Evolutionary conservation across 2,888 invertebrate genomes (phyloP), one percentile per base, ranked within the genome.

Genomic region (Cheilosia vulpina): DNA sequence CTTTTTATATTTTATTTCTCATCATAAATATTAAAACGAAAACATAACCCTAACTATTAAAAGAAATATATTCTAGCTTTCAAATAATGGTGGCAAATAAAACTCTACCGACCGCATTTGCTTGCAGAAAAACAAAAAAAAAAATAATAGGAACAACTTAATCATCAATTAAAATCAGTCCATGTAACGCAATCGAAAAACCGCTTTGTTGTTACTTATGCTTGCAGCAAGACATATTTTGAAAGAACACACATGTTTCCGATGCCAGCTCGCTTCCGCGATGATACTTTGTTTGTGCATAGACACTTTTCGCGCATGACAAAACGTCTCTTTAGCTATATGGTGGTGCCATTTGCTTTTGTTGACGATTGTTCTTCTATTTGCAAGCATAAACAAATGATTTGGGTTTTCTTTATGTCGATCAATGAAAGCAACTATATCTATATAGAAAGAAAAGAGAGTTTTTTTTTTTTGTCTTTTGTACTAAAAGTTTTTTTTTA

Each of bases 401-500:
- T 6, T 34, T 38, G 34, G 38, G 13, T 38, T 73, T 47, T 57
- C 15, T 34, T 69, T 45, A 57, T 57, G 15, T 60, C 50, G 27
- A 55, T 55, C 58, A 52, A 34, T 24, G 19, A 7, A 15, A 31
- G 2, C 41, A 62, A 34, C 1, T 19, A 52, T 1, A 38, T 31
- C 13, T 13, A 68, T 13, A 68, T 4, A 71, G 11, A 76, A 60
- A 38, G 24, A 60, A 45, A 41, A 24, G 11, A 11, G 27, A 43
- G 19, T 75, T 57, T 31, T 31, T 1, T 31, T 31, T 31, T 31
- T 31, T 6, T 5, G n/a, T n/a, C 7, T 31, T 79, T 65, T 62
- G 62, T 71, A 60, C 75, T 79, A 79, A 63, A 75, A 57, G 65
- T 71, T 58, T 53, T 53, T 60, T 76, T 79, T 80, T 84, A 79